Evolutionary conservation across 37 sponge, comb jelly and placozoan species (phyloP).

Genomic region (Lycopodina hypogea): DNA sequence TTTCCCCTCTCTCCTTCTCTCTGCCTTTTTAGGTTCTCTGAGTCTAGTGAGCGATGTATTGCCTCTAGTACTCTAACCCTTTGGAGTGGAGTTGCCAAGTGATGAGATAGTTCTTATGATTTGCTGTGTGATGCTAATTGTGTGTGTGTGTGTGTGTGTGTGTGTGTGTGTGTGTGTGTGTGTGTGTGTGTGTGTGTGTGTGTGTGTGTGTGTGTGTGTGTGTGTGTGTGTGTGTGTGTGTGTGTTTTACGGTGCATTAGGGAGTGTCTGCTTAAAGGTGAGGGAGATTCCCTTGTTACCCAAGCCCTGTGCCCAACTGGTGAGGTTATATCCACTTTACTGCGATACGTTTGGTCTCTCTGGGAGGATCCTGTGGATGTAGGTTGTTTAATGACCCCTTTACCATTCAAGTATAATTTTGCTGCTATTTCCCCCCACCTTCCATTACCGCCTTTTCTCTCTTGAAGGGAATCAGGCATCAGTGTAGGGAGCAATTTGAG

Average conservation of each 20-base stretch:
- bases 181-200: no score
- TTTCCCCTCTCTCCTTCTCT: neutral
- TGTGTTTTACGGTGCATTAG: no score
- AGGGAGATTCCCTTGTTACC: neutral
- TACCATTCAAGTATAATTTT: no score
- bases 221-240: no score
- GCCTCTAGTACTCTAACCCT: slow-evolving; percentile 37
- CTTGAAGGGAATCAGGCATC: slow-evolving; percentile 52
- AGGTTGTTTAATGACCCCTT: neutral
- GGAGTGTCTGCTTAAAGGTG: neutral
- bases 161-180: no score
- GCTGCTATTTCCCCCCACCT: neutral
- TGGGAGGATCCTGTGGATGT: slow-evolving; percentile 83
- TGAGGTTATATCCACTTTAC: neutral
- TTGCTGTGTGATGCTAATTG: no score
- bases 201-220: no score
- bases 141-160: no score
- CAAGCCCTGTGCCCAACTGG: slow-evolving; percentile 29
- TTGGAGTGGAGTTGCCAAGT: slow-evolving; percentile 56
- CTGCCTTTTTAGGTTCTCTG: slow-evolving; percentile 32
- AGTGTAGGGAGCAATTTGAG: slow-evolving; percentile 49
- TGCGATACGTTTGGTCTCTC: slow-evolving; percentile 63
- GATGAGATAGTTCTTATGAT: neutral
- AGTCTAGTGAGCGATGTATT: slow-evolving; percentile 35
- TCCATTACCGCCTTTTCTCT: no score